Base-by-base conservation (phyloP, 2,797 vertebrate species). In the Synanceia verrucosa region DNA sequence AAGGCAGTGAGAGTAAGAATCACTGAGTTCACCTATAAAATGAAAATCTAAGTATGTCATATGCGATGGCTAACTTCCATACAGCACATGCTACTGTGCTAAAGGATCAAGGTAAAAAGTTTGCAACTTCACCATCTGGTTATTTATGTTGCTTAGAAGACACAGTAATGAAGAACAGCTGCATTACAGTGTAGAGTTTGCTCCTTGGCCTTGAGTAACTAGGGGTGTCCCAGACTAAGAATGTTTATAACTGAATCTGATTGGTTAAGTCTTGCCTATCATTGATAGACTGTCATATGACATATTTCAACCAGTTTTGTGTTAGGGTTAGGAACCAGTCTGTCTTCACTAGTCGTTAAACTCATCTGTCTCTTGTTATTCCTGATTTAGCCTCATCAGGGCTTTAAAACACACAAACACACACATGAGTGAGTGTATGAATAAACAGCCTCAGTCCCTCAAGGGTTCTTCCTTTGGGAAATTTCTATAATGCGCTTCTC, bases 361-460 rank as follows among this genome's bases (percentile, higher is more conserved):
- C 31, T 56, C 19, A 18, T 19, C 10, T 10, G 36, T 69, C 60
- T 61, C 24, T 55, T 57, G 23, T 58, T 64, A 58, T 57, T 78
- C 52, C 41, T 58, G 16, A 53, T 60, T 86, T 70, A 73, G 14
- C 37, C 16, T 50, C 23, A 51, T 56, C n/a, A 2, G 46, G 14
- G 60, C 19, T 64, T 50, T 23, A 64, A 60, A 50, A 60, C 34
- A 67, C 55, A 31, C 29, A 31, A 52, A 58, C 41, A 48, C 26
- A 70, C 55, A 48, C 47, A n/a, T 14, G 5, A 31, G 41, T 31
- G 33, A 66, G 36, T 26, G 4, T 44, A 23, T 60, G 29, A 44
- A 67, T 58, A 67, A n/a, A 65, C 68, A 60, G 7, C 31, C 24
- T 53, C 41, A 16, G 26, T 76, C 72, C 61, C 66, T 14, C 7